Evolutionary conservation across 2,113 vertebrate genomes (phyloP), one percentile per base, ranked within the genome.

Genomic region (Xiphias gladius): DNA sequence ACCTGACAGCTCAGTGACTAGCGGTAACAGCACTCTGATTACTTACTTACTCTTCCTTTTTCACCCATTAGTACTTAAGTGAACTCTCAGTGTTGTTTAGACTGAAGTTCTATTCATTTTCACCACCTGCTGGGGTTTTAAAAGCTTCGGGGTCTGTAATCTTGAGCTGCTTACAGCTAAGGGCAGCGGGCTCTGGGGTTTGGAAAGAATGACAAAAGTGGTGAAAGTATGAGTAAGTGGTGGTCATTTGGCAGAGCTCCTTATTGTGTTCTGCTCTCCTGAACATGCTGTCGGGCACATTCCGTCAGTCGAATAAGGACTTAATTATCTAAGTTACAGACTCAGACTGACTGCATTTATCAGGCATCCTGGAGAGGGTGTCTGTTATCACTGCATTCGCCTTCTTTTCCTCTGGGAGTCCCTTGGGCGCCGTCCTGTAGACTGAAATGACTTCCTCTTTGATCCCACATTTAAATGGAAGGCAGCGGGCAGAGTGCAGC

Each of bases 321-420:
- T 80, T 92, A 88, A 92, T 91, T 90, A 92, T 90, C 73, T 71
- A 52, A 83, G 76, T 81, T 83, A 80, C 83, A 82, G 76, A 88
- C 62, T 83, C 70, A 69, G 86, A 66, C 73, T 32, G 74, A 71
- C 84, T 84, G 62, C 77, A 80, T 86, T 90, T 86, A 88, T 92
- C 86, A 88, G 85, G 73, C 62, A 19, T 89, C 72, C 79, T 58
- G 77, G 80, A 86, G 79, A 86, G 73, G 63, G 39, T 63, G 88
- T 67, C 72, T 75, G 85, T 91, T 88, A 90, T 93, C 88, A 32
- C 65, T 16, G 52, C 37, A 0, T 22, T 57, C 37, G 76, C 68
- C 62, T 79, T 75, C 41, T 72, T 75, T 58, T 80, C 88, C 89
- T 77, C 59, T 28, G 73, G 86, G 55, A 43, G 1, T 75, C 83